Evolutionary conservation across 2,113 vertebrate genomes (phyloP), one percentile per base, ranked within the genome.

Genomic region (Ahaetulla prasina): DNA sequence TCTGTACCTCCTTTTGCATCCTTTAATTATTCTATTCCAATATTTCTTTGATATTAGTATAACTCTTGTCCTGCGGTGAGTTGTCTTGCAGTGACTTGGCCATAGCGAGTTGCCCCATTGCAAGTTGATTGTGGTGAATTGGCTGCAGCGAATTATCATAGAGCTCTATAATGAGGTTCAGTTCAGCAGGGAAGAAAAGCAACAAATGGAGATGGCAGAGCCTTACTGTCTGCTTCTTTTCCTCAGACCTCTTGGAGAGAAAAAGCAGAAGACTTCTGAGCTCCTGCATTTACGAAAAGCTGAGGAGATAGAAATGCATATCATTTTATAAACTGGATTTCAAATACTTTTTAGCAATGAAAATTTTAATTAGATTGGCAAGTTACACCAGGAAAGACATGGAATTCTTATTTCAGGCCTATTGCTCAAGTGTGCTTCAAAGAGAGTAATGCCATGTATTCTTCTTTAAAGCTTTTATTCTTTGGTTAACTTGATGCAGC

Each of bases 291-390:
- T 63, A 30, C 4, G 25, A 63, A 63, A 25, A 63, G 57, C 57
- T 30, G 57, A 63, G 57, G 25, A 63, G 27, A 63, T 30, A 63
- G 57, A 63, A 87, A 86, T 43, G 35, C 49, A 47, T 4, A 60
- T 27, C 20, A 9, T 87, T 35, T 91, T n/a, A 35, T 10, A 27
- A 49, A 91, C 22, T 84, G 35, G 68, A 90, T 35, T 45, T 91
- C 80, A 91, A 63, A 91, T 91, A 91, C 45, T 87, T 87, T 45
- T 30, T 91, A 87, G 47, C 47, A 50, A 8, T 63, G 85, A 68
- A 87, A 39, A 35, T 52, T 91, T 87, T 47, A 87, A 52, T 91
- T 91, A 49, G 39, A 91, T 63, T 8, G 23, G 55, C 50, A 55
- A 49, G 30, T 87, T 63, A 60, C 39, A 50, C 18, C 45, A 50